Evolutionary conservation across 2,113 vertebrate species (phyloP), one percentile per base, ranked within the genome.

Genomic region (Myxocyprinus asiaticus): DNA sequence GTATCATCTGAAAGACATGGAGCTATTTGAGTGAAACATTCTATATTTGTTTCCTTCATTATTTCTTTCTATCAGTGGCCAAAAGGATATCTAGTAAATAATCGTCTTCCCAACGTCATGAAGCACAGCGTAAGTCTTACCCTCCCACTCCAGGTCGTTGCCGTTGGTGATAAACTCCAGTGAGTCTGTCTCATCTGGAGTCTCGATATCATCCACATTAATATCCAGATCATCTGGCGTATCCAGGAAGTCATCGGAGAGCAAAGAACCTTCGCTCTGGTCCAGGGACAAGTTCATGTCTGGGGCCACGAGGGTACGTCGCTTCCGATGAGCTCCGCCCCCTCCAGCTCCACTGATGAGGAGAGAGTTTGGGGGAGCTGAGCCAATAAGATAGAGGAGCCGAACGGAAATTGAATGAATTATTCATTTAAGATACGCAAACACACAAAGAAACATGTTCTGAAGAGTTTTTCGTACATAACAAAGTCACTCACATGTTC

Each of bases 211-310:
- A 0, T 99, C 97, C 45, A 99, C 95, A 0, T 99, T 98, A 4
- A 99, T 98, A 83, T 99, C 98, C 85, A 99, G 92, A 88, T 98
- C 97, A 0, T 99, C 97, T 0, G 97, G 97, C 0, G 96, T 98
- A 85, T 99, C 98, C 88, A 98, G 79, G 85, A 97, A 96, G 82
- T 99, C 98, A 0, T 99, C 97, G 0, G 97, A 99, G 81, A 98
- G 90, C 85, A 99, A 87, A 5, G 97, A 99, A 0, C 97, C 97
- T 83, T 99, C 97, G 0, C 97, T 99, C 76, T 96, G 97, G 84
- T 99, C 98, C 90, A 99, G 89, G 12, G 98, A 99, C 69, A 99
- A 94, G 90, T 96, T 99, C 91, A 99, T 98, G 79, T 99, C 96
- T 0, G 98, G 98, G 4, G 97, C 98, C 0, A 98, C 89, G 7